Percentiles rank a stretch among this genome's conserved stretches.
Evolutionary conservation across 2,797 vertebrate species (phyloP).

Genomic region (Schizopygopsis pylzovi): DNA sequence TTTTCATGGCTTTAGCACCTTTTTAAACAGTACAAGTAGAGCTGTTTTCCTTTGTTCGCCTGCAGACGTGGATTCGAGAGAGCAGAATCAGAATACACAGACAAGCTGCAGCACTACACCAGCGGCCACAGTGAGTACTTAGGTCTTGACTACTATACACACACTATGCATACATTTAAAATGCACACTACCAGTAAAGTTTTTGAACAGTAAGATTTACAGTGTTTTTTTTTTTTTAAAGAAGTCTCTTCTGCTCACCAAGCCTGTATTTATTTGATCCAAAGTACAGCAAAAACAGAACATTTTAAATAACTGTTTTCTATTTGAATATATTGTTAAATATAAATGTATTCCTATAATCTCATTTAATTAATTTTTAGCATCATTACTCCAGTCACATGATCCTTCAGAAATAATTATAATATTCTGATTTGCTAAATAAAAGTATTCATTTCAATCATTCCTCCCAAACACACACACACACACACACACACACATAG

Average conservation of each 20-base stretch:
- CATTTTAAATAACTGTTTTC: background rate
- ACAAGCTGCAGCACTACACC: slow-evolving; percentile 99
- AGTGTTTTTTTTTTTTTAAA: background rate
- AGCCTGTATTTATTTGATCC: background rate
- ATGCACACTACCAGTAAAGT: background rate
- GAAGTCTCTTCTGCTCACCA: background rate
- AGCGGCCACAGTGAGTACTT: slow-evolving; percentile 98
- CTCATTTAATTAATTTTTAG: background rate
- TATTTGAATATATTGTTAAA: background rate
- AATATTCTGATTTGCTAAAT: background rate
- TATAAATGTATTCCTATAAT: background rate
- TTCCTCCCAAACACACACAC: no score
- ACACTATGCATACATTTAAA: slow-evolving; percentile 19
- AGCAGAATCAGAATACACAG: slow-evolving; percentile 96
- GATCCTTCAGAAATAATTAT: background rate
- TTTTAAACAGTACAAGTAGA: slow-evolving; percentile 32
- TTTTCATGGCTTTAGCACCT: slow-evolving; percentile 37
- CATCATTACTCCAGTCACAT: background rate
- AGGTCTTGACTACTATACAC: slow-evolving; percentile 18
- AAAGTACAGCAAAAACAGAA: background rate
- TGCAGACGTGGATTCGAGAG: slow-evolving; percentile 97
- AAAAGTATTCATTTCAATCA: background rate
- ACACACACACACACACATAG: no score
- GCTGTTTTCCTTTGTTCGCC: slow-evolving; percentile 78
- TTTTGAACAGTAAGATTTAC: background rate